Evolutionary conservation across 2,888 invertebrate genomes (phyloP), one percentile per base, ranked within the genome.

Genomic region (Cerastis leucographa): DNA sequence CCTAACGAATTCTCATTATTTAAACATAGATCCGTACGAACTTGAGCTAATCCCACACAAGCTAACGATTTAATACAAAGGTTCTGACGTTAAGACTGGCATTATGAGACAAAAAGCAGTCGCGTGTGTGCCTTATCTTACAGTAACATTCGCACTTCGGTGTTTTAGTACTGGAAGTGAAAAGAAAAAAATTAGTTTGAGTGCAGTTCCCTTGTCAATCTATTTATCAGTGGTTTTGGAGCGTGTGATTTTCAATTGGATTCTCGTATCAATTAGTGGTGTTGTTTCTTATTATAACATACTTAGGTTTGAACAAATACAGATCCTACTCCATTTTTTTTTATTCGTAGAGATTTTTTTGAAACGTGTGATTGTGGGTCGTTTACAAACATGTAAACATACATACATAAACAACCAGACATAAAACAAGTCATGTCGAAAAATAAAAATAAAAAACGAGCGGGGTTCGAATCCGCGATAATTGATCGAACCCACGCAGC

Each of bases 71-170:
- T 92, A 92, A 92, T 91, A 92, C 91, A 89, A 90, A 90, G 89
- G 88, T 88, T 93, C 91, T 89, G 90, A 90, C 89, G 90, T 91
- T 91, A 92, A 93, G 92, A 91, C 92, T 88, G 84, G 93, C 85
- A 91, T 93, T 92, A 92, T 88, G 92, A 90, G 93, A 95, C 95
- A 95, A 95, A 95, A 95, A 94, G 93, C 94, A 89, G 90, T 92
- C 92, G 91, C 91, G 91, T 91, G 91, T 86, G 90, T 85, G 85
- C 91, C 95, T 96, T 96, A 96, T 96, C 96, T 92, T 87, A 79
- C 82, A 85, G 84, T 91, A 93, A 93, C 95, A 95, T 95, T 95
- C 95, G 90, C 90, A 91, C 78, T 91, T 86, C 81, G 85, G 81
- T 85, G 83, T 83, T 83, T 79, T 78, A 84, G 77, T 4, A 59